These are phyloP conservation scores for Promerops cafer DNA, from an alignment of 2,113 vertebrate species.

Conservation along the genomic window DNA sequence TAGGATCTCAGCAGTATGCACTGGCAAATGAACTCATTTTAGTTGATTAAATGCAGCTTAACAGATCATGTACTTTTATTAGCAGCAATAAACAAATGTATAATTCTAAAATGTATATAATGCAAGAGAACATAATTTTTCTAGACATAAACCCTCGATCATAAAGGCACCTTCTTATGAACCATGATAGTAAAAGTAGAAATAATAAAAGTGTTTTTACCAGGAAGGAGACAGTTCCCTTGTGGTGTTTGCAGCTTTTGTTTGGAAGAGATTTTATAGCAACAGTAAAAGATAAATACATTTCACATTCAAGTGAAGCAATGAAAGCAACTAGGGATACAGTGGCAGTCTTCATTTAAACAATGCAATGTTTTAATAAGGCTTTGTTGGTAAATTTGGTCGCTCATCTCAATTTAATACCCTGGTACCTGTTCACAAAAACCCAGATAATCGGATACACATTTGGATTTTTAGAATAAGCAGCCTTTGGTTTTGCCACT, in stretches of 20 bases:
- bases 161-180: neutral
- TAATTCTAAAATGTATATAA: neutral
- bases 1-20: neutral
- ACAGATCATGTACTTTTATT: conserved; percentile 14
- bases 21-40: neutral
- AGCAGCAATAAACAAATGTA: conserved; percentile 8
- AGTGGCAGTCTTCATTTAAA: conserved; percentile 9
- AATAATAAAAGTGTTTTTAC: neutral
- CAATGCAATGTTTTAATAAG: neutral
- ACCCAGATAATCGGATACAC: neutral
- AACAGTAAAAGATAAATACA: conserved; percentile 31
- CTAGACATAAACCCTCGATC: neutral
- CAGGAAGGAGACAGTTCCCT: neutral
- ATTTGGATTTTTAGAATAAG: neutral
- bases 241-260: neutral
- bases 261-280: conserved; percentile 11
- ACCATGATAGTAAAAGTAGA: neutral
- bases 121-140: neutral
- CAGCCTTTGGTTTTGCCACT: neutral
- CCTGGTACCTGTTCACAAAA: neutral
- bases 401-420: neutral
- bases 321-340: neutral
- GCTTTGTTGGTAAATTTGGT: neutral
- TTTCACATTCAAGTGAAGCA: neutral
- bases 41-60: neutral